A percentile compares a stretch with the other conserved stretches of the same genome.
phyloP scores from a whole-genome alignment of 2,888 invertebrate species.

The Drosophila niveifrons region DNA sequence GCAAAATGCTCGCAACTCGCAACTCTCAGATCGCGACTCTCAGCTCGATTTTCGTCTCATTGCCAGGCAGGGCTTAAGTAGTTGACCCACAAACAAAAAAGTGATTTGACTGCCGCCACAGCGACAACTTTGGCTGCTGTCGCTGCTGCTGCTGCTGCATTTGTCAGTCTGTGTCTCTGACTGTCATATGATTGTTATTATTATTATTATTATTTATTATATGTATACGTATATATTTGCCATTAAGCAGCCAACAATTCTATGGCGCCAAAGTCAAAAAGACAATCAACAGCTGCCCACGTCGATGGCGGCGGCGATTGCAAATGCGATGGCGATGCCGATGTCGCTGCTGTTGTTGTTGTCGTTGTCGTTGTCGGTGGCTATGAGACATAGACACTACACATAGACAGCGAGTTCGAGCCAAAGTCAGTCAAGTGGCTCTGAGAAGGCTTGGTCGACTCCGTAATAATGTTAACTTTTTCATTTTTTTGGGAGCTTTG shows the following conservation, averaged over 20 bases:
- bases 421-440: slow-evolving; percentile 76
- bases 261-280: slow-evolving; percentile 80
- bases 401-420: slow-evolving; percentile 15
- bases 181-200: slow-evolving; percentile 46
- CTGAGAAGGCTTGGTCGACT: slow-evolving; percentile 71
- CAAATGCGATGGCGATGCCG: slow-evolving; percentile 41
- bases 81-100: slow-evolving; percentile 74
- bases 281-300: slow-evolving; percentile 81
- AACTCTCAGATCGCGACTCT: slow-evolving; percentile 25
- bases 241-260: slow-evolving; percentile 62
- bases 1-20: slow-evolving; percentile 22
- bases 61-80: slow-evolving; percentile 51
- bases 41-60: slow-evolving; percentile 19
- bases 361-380: no score
- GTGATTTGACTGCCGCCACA: slow-evolving; percentile 36
- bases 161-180: slow-evolving; percentile 21
- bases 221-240: slow-evolving; percentile 57
- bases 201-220: slow-evolving; percentile 35
- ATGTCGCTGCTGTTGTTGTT: slow-evolving; percentile 1
- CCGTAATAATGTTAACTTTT: slow-evolving; percentile 44
- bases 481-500: slow-evolving; percentile 35
- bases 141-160: slow-evolving; percentile 11
- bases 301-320: slow-evolving; percentile 61
- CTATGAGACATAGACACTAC: background rate
- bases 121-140: slow-evolving; percentile 27